Evolutionary conservation across 2,888 invertebrate species (phyloP), one percentile per base, ranked within the genome.

Genomic region (Pteria penguin): DNA sequence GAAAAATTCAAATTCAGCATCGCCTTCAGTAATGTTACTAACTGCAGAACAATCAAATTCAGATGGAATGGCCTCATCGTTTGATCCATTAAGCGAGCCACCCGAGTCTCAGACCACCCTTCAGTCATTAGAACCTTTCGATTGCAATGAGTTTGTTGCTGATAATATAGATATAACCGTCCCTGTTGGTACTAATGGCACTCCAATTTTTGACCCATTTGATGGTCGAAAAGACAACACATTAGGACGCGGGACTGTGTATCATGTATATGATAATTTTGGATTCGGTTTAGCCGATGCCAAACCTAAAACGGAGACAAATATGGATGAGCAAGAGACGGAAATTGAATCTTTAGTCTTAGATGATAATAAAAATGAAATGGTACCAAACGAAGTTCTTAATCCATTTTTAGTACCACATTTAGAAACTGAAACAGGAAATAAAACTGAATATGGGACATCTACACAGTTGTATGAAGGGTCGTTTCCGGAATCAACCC

Each of bases 201-300:
- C 68, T 29, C 32, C 68, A 22, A 57, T 68, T 26, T 68, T 68
- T 58, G 68, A 68, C 32, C 68, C 68, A 57, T 68, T 68, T 24
- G 32, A 68, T 57, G 68, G 68, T 24, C 32, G 68, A 5, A 68
- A 68, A 32, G 32, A 68, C 24, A 68, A 68, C 26, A 68, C 68
- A 22, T 32, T 68, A 36, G 65, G 33, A n/a, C 45, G 33, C 11
- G 18, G 58, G 33, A 33, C 31, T 27, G 36, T 68, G 26, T 18
- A 61, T 29, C 70, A 73, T 27, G 76, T 73, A 5, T 77, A 77
- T 69, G 76, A 77, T 52, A 77, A 77, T 54, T 66, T 77, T 31
- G 76, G 73, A n/a, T 77, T 77, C 60, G 72, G 76, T 31, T 58
- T 67, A 18, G n/a, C 67, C 32, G 67, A 73, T 66, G 32, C 68